Conservation (phyloP, 23 tunicate species). For the Clavelina lepadiformis region DNA sequence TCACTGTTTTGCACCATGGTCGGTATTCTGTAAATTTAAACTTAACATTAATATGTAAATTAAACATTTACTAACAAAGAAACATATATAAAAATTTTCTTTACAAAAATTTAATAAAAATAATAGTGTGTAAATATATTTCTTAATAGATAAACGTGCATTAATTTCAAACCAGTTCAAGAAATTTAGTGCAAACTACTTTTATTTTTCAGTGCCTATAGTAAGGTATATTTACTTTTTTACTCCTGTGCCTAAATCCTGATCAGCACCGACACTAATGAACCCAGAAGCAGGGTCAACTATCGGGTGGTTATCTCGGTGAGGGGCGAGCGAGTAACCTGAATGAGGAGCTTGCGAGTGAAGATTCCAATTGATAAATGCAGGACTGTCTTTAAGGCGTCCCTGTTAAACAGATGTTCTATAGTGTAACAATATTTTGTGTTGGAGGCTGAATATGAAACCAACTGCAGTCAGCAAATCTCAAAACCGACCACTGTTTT, state of each 20-base stretch:
- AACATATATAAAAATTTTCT: too few species aligned
- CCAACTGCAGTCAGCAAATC: too few species aligned
- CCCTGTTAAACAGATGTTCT: slow-evolving; percentile 28
- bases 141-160: too few species aligned
- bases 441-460: too few species aligned
- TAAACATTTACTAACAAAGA: not conserved
- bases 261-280: slow-evolving; percentile 82
- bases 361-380: slow-evolving; percentile 83
- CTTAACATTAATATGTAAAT: not conserved
- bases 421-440: too few species aligned
- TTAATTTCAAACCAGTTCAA: too few species aligned
- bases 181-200: too few species aligned
- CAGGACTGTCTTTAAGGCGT: slow-evolving; percentile 68
- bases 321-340: slow-evolving; percentile 87
- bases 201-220: too few species aligned
- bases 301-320: slow-evolving; percentile 80
- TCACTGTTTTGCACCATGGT: slow-evolving; percentile 65
- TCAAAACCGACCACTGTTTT: too few species aligned
- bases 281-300: slow-evolving; percentile 89
- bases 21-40: slow-evolving; percentile 33
- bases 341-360: slow-evolving; percentile 79
- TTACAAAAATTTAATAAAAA: too few species aligned
- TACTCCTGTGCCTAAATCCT: slow-evolving; percentile 51
- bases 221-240: too few species aligned
- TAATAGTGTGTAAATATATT: too few species aligned